A percentile compares a stretch with the other conserved stretches of the same genome.
These are phyloP conservation scores for Xestia xanthographa DNA, from an alignment of 2,888 invertebrate genomes.

Conservation along the genomic window DNA sequence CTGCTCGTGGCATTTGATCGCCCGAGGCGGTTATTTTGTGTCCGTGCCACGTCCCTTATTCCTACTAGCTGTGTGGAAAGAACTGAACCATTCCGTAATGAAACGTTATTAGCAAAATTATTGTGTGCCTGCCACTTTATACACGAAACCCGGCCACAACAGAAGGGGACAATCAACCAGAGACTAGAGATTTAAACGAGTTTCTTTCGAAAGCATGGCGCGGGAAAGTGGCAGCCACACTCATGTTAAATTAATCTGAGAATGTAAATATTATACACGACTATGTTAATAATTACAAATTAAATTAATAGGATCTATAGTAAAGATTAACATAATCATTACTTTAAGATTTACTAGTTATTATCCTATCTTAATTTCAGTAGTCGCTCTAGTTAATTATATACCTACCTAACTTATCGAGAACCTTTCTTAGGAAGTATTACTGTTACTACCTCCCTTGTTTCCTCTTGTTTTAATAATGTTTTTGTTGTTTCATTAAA, in stretches of 20 bases:
- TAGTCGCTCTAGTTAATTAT: conserved; percentile 84
- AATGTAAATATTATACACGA: conserved; percentile 88
- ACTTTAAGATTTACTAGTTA: conserved; percentile 86
- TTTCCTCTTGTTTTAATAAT: conserved; percentile 74
- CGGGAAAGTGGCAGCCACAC: conserved; percentile 82
- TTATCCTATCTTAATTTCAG: conserved; percentile 87
- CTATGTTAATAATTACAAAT: conserved; percentile 87
- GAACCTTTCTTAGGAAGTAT: conserved; percentile 80
- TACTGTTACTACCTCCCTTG: conserved; percentile 74
- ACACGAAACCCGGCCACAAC: conserved; percentile 33
- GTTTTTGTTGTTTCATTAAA: conserved; percentile 81
- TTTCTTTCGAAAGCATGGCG: conserved; percentile 30
- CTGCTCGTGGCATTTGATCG: conserved; percentile 73
- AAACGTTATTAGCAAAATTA: conserved; percentile 82
- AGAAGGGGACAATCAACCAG: conserved; percentile 16
- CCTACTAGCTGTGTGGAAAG: conserved; percentile 82
- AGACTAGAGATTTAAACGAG: conserved; percentile 28
- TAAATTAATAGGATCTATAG: conserved; percentile 88
- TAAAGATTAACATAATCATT: conserved; percentile 89
- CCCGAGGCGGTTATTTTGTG: conserved; percentile 72
- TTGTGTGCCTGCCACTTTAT: conserved; percentile 84
- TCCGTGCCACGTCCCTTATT: conserved; percentile 88
- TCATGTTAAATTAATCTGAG: conserved; percentile 81
- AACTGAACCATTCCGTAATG: conserved; percentile 86
- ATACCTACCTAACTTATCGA: conserved; percentile 75